Evolutionary conservation across 1,140 invertebrate genomes (phyloP).

Genomic region (Lucilia sericata): DNA sequence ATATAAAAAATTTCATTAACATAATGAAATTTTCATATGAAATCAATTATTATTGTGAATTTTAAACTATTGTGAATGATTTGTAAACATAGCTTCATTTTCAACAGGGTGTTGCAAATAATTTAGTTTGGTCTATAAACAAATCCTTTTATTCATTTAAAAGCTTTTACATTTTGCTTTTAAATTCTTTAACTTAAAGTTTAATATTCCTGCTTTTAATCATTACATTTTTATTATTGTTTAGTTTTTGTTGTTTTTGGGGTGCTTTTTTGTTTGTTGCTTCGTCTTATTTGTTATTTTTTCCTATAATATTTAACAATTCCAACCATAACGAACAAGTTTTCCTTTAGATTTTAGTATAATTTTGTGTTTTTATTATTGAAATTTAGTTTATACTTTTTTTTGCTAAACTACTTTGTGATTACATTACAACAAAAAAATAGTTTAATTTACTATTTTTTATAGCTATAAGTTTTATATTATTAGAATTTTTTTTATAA

Average conservation of each 20-base stretch:
- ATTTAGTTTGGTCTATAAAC: too few relatives aligned
- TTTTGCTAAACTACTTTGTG: background rate
- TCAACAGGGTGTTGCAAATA: too few relatives aligned
- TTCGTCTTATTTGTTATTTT: background rate
- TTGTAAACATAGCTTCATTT: too few relatives aligned
- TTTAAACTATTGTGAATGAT: too few relatives aligned
- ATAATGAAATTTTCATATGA: too few relatives aligned
- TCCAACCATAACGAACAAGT: background rate
- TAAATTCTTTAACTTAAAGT: too few relatives aligned
- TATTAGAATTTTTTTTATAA: constrained; percentile 36
- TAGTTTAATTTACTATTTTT: background rate
- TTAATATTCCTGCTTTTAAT: background rate
- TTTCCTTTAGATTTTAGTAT: background rate
- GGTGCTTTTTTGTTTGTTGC: constrained; percentile 26
- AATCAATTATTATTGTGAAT: too few relatives aligned
- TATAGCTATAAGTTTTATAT: constrained; percentile 20
- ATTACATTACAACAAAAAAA: background rate
- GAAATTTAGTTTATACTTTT: too few relatives aligned
- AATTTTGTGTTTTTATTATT: background rate
- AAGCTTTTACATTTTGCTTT: too few relatives aligned
- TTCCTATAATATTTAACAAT: background rate
- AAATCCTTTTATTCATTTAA: too few relatives aligned
- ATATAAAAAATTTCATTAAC: too few relatives aligned
- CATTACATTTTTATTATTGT: background rate
- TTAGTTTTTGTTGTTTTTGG: background rate